Evolutionary conservation across 35 echinoderm and acorn worm genomes (phyloP), one percentile per base, ranked within the genome.

Genomic region (Heliocidaris tuberculata): DNA sequence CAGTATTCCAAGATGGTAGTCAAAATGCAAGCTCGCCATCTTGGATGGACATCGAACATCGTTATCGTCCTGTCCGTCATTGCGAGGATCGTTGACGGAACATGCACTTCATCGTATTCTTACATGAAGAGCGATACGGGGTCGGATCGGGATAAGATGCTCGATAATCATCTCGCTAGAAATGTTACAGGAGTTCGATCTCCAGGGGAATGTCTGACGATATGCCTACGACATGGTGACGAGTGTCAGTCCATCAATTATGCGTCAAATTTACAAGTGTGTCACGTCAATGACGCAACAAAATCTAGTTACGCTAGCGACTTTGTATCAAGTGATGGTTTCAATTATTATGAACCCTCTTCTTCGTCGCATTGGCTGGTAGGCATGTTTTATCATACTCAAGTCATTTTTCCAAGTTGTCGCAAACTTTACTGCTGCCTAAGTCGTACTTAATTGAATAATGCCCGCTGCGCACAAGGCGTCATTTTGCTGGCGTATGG

Each of bases 221-320:
- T 95, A 0, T 97, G 96, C 86, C 71, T 97, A 4, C 54, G 59
- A 35, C 94, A 97, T 19, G 94, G 96, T 85, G 60, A 49, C 21
- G 86, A 86, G 21, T 97, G 96, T 56, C n/a, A 95, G 65, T 97
- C 96, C 50, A 92, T 97, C 49, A 97, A 97, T 60, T 97, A 90
- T 86, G 70, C 96, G 7, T 87, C 88, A 31, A 21, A 21, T 13
- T 59, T 97, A 10, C 70, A 89, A 48, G 56, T 95, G 48, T 97
- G 96, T 91, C 96, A 97, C 60, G 92, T 97, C 30, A 97, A 97
- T 60, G 96, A 94, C n/a, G 96, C 92, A 7, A 97, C 96, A 6
- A 97, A 95, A 92, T 95, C 94, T 8, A 85, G 35, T 29, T 49
- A 95, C 50, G 92, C 96, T 0, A 93, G 48, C 49, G 96, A 97